phyloP scores from a whole-genome alignment of 2,888 invertebrate genomes.

The Lamellibrachia satsuma region DNA sequence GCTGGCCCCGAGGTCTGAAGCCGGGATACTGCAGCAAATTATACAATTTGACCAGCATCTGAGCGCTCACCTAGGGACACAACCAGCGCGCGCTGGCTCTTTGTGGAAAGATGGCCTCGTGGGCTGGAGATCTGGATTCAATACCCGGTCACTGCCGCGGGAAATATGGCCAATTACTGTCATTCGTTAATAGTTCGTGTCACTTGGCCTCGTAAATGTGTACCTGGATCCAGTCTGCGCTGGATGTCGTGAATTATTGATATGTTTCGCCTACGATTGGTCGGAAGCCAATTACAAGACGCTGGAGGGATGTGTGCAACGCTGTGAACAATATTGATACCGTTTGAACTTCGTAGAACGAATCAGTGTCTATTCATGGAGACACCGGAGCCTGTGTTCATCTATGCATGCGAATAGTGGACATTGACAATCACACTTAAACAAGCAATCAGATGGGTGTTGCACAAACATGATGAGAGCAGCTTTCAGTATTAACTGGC shows the following conservation, averaged over 20 bases:
- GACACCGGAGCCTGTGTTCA: too few relatives aligned
- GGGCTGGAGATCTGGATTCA: neutral
- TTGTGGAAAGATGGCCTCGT: neutral
- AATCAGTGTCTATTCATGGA: too few relatives aligned
- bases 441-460: too few relatives aligned
- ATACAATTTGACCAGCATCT: neutral
- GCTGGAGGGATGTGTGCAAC: neutral
- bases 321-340: neutral
- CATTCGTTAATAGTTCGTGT: neutral
- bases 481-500: too few relatives aligned
- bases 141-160: neutral
- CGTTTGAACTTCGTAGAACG: neutral
- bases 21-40: neutral
- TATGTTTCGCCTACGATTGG: neutral
- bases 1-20: neutral
- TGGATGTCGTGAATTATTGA: neutral
- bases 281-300: neutral
- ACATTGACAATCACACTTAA: too few relatives aligned
- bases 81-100: neutral
- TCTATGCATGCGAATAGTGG: too few relatives aligned
- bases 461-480: too few relatives aligned
- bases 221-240: neutral
- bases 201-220: neutral
- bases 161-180: slow-evolving; percentile 13
- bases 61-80: neutral